Evolutionary conservation across 2,888 invertebrate genomes (phyloP), one percentile per base, ranked within the genome.

Genomic region (Dynastes maya): DNA sequence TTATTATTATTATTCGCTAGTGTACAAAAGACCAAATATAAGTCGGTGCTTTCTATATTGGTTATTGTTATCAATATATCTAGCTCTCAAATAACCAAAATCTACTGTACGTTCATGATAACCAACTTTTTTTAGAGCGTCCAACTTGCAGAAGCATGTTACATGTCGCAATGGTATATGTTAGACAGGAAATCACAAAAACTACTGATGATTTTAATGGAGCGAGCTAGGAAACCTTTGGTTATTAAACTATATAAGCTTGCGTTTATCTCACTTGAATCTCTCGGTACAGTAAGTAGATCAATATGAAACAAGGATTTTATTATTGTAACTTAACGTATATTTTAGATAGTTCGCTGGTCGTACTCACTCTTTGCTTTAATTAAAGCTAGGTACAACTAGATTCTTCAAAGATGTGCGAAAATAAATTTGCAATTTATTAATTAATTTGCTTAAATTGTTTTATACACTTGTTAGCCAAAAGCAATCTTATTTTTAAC

Each of bases 281-380:
- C 77, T 13, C 58, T 77, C 11, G 49, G 58, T 32, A 51, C 49
- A 16, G 77, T 77, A 61, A 71, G 63, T n/a, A n/a, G 29, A 58
- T 6, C 16, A 5, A 16, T 3, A 53, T 22, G 22, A n/a, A 6
- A 6, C 6, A 37, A 37, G 16, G 16, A 22, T 22, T 37, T 37
- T 37, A 37, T 37, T 37, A 37, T 37, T 37, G 6, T 37, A 37
- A 37, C 37, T 37, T 37, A 6, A 6, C 3, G 37, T 6, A 37
- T 37, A 6, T 37, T 77, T n/a, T 13, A 75, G 75, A 51, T 75
- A 27, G 29, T 75, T 29, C 75, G 75, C 8, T 75, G 75, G 75
- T 49, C 75, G 9, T 75, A 75, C 37, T 75, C 75, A 1, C n/a
- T 75, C 9, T 75, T 75, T 64, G 63, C 75, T 32, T n/a, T 75